phyloP scores from a whole-genome alignment of 2,113 vertebrate species.

The Tachycineta bicolor region DNA sequence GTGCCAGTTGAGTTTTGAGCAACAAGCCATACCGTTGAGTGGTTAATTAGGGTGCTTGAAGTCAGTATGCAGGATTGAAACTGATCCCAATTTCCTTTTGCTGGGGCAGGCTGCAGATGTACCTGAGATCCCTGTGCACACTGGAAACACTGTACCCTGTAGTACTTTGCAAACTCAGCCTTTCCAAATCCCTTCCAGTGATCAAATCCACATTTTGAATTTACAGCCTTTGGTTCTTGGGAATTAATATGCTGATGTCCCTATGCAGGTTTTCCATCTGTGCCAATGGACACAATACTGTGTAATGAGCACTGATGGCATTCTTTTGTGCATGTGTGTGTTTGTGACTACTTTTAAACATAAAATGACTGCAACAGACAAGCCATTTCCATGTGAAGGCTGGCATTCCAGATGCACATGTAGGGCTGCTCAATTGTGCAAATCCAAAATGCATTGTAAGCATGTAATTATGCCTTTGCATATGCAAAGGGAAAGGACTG shows the following conservation, averaged over 20 bases:
- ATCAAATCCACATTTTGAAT: neutral
- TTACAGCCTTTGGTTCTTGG: neutral
- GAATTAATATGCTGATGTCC: neutral
- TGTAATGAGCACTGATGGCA: conserved; percentile 18
- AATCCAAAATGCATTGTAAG: neutral
- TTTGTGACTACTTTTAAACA: conserved; percentile 15
- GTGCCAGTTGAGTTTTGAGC: neutral
- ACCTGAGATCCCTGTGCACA: neutral
- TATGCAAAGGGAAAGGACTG: neutral
- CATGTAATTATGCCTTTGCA: neutral
- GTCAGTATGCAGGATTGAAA: neutral
- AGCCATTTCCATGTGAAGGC: conserved; percentile 1
- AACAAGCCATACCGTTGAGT: neutral
- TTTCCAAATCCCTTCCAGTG: neutral
- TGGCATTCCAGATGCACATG: neutral
- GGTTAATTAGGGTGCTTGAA: neutral
- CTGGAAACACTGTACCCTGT: neutral
- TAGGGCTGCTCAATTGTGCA: neutral
- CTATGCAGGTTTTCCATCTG: neutral
- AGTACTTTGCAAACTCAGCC: neutral
- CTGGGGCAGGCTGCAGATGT: neutral
- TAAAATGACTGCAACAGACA: neutral
- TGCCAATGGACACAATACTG: conserved; percentile 29
- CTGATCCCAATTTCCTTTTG: neutral
- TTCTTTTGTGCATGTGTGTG: conserved; percentile 21